Evolutionary conservation across 2,113 vertebrate genomes (phyloP).

Genomic region (Peromyscus maniculatus): DNA sequence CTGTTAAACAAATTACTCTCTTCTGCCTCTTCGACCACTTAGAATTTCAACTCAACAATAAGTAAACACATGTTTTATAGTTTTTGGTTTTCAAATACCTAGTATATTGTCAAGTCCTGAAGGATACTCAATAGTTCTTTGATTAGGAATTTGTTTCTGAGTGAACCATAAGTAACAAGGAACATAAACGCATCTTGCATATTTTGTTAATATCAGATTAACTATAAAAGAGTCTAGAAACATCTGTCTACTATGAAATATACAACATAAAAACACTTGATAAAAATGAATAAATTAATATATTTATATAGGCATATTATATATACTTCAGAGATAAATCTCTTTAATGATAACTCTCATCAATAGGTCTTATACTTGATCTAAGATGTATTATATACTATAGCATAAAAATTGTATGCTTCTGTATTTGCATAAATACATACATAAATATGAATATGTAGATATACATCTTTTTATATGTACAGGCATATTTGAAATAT

Average conservation of each 20-base stretch:
- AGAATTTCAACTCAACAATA: slow-evolving; percentile 58
- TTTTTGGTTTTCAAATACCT: slow-evolving; percentile 64
- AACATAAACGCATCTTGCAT: not conserved
- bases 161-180: not conserved
- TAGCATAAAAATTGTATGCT: not conserved
- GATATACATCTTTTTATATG: not conserved
- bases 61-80: slow-evolving; percentile 57
- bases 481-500: not conserved
- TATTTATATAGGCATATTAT: not conserved
- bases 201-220: not conserved
- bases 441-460: not conserved
- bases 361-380: not conserved
- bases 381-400: not conserved
- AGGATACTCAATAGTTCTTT: not conserved
- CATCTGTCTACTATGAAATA: not conserved
- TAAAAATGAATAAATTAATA: not conserved
- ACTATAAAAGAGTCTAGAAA: not conserved
- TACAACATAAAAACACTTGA: not conserved
- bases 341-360: not conserved
- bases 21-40: slow-evolving; percentile 58
- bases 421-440: not conserved
- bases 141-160: slow-evolving; percentile 47
- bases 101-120: slow-evolving; percentile 14
- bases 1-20: slow-evolving; percentile 56
- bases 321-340: not conserved